These are phyloP conservation scores for Urocynchramus pylzowi DNA, from an alignment of 2,113 vertebrate genomes.

Conservation along the genomic window DNA sequence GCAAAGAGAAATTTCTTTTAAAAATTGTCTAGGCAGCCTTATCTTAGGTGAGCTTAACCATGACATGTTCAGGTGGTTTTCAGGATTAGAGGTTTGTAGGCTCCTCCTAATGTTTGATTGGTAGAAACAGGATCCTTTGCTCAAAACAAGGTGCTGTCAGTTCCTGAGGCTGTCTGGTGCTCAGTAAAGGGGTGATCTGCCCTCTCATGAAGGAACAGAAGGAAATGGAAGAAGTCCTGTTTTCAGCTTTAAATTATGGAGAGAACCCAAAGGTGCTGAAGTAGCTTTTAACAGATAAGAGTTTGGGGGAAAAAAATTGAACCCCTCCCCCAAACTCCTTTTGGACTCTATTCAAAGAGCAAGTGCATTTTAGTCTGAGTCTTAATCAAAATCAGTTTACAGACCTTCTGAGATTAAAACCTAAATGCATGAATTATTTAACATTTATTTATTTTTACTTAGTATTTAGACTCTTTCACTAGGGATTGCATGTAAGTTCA, in stretches of 20 bases:
- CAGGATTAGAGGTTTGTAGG: background rate
- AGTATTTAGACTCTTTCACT: background rate
- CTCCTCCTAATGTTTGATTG: background rate
- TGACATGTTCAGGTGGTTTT: background rate
- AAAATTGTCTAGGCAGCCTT: background rate
- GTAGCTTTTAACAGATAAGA: background rate
- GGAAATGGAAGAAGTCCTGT: background rate
- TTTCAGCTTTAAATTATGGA: background rate
- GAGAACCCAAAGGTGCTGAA: background rate
- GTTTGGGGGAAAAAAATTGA: background rate
- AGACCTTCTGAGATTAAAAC: background rate
- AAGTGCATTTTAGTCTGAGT: background rate
- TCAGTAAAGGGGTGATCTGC: background rate
- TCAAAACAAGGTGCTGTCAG: background rate
- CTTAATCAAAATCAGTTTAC: background rate
- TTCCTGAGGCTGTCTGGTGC: background rate
- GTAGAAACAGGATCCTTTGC: background rate
- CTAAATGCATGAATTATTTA: background rate
- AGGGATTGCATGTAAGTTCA: background rate
- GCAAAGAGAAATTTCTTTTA: background rate
- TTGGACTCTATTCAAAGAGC: background rate
- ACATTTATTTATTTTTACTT: background rate
- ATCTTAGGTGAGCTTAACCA: background rate
- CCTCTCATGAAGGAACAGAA: background rate
- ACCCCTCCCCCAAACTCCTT: background rate